Evolutionary conservation across 2,888 invertebrate species (phyloP).

Genomic region (Baronia brevicornis): DNA sequence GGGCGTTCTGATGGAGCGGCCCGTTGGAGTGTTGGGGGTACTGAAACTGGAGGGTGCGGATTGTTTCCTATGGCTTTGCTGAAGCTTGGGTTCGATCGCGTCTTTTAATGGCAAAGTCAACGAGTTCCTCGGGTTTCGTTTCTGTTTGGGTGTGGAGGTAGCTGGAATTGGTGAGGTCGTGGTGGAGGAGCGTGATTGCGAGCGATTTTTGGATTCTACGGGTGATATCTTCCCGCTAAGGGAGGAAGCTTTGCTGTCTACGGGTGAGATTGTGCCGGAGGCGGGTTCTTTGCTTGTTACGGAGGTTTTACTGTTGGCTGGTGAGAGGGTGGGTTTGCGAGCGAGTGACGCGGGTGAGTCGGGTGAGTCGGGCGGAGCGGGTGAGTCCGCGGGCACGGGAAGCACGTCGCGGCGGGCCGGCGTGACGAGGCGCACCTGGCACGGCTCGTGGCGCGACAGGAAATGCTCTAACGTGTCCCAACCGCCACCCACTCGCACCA

Average conservation of each 20-base stretch:
- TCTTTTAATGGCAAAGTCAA: slow-evolving; percentile 46
- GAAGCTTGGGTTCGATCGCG: slow-evolving; percentile 24
- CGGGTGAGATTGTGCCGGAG: slow-evolving; percentile 38
- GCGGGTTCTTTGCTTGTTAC: slow-evolving; percentile 32
- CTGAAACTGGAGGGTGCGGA: slow-evolving; percentile 49
- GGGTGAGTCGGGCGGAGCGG: slow-evolving; percentile 17
- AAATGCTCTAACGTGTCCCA: slow-evolving; percentile 97
- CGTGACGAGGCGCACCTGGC: slow-evolving; percentile 80
- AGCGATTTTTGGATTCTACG: slow-evolving; percentile 16
- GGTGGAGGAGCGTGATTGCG: too few species aligned
- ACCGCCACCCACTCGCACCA: slow-evolving; percentile 95
- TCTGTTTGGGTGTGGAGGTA: slow-evolving; percentile 45
- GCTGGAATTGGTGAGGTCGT: slow-evolving; percentile 35
- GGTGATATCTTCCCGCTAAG: slow-evolving; percentile 44
- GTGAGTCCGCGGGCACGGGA: slow-evolving; percentile 40
- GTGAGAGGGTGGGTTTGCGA: slow-evolving; percentile 25
- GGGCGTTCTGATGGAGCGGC: slow-evolving; percentile 43
- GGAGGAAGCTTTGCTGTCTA: slow-evolving; percentile 48
- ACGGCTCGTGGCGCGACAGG: slow-evolving; percentile 90
- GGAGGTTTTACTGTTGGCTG: slow-evolving; percentile 35
- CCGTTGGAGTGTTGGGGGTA: slow-evolving; percentile 49
- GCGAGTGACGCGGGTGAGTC: slow-evolving; percentile 15
- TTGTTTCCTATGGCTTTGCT: slow-evolving; percentile 47
- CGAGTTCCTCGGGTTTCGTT: slow-evolving; percentile 29
- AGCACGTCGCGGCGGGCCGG: slow-evolving; percentile 47